Conservation (phyloP, 1,140 invertebrate species). For the Cherax destructor region DNA sequence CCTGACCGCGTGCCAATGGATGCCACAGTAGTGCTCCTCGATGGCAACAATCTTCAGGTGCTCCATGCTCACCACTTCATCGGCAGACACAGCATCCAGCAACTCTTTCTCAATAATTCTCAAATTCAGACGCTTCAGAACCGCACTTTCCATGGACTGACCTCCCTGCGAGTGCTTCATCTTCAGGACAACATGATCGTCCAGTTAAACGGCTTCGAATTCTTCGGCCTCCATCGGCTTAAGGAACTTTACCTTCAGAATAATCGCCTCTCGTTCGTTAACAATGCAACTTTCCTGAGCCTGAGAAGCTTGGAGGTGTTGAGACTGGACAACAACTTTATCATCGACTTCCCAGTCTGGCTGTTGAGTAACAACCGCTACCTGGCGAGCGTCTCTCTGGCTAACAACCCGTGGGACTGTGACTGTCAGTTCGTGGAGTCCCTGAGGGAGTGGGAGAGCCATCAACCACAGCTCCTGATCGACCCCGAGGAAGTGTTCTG, state of each 20-base stretch:
- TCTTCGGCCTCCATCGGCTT: slow-evolving; percentile 84
- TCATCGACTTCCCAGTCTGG: slow-evolving; percentile 86
- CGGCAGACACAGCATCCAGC: slow-evolving; percentile 90
- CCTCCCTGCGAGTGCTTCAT: slow-evolving; percentile 85
- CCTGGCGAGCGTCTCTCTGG: slow-evolving; percentile 80
- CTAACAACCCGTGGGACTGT: slow-evolving; percentile 91
- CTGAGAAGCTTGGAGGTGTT: slow-evolving; percentile 84
- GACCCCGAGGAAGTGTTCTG: slow-evolving; percentile 60
- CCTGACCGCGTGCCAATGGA: slow-evolving; percentile 94
- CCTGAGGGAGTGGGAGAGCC: slow-evolving; percentile 86
- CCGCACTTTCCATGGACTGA: slow-evolving; percentile 91
- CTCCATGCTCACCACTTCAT: slow-evolving; percentile 93
- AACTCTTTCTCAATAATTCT: slow-evolving; percentile 90
- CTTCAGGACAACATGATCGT: slow-evolving; percentile 89
- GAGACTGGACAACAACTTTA: slow-evolving; percentile 85
- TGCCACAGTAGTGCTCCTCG: slow-evolving; percentile 91
- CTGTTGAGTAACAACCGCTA: slow-evolving; percentile 80
- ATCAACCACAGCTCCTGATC: slow-evolving; percentile 15
- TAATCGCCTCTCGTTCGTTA: slow-evolving; percentile 84
- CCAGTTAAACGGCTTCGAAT: slow-evolving; percentile 88
- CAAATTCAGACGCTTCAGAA: slow-evolving; percentile 92
- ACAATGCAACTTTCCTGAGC: slow-evolving; percentile 85
- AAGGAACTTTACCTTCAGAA: slow-evolving; percentile 81
- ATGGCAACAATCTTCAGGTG: slow-evolving; percentile 89
- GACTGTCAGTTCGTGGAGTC: slow-evolving; percentile 88